These are phyloP conservation scores for Limnephilus auricula DNA, from an alignment of 2,888 invertebrate genomes.

Conservation along the genomic window DNA sequence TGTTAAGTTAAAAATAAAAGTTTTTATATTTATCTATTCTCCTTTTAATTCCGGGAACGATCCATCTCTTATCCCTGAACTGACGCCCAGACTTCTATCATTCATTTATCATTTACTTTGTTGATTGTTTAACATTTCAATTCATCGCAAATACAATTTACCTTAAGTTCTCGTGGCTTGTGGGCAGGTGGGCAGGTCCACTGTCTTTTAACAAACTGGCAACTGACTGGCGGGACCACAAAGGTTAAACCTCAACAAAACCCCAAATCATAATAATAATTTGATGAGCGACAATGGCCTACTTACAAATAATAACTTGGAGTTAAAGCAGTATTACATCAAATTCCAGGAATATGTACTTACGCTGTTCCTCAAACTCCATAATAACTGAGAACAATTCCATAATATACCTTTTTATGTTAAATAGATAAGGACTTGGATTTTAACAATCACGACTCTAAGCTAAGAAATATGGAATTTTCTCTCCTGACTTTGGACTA, in stretches of 20 bases:
- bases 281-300: not conserved
- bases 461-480: no score
- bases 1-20: no score
- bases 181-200: not conserved
- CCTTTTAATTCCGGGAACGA: not conserved
- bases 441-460: not conserved
- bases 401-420: not conserved
- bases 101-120: not conserved
- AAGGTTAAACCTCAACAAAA: slow-evolving; percentile 1
- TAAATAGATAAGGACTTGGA: not conserved
- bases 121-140: not conserved
- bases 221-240: not conserved
- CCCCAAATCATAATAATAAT: not conserved
- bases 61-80: not conserved
- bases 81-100: not conserved
- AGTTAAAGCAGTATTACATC: not conserved
- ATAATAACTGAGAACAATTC: no score
- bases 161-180: not conserved
- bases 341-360: not conserved
- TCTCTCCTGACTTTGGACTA: no score
- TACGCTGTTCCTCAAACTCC: no score
- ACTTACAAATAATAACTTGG: not conserved
- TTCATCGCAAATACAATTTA: not conserved
- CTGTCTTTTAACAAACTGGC: not conserved
- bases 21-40: not conserved